phyloP scores from a whole-genome alignment of 2,888 invertebrate species.

The Philaethria dido region DNA sequence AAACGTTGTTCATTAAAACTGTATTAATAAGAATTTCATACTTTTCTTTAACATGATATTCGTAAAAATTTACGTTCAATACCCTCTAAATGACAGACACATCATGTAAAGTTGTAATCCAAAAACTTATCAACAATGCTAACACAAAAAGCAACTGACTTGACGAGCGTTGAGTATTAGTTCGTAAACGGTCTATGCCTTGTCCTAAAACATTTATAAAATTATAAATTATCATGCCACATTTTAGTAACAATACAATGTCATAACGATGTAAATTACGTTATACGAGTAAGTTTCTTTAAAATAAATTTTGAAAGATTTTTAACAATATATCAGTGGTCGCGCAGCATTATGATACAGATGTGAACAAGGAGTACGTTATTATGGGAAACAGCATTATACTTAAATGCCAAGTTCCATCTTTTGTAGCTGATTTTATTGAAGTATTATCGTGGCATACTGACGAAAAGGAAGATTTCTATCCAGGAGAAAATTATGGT shows the following conservation, averaged over 20 bases:
- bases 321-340: conserved; percentile 83
- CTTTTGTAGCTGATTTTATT: conserved; percentile 94
- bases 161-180: conserved; percentile 14
- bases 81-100: not conserved
- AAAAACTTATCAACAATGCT: not conserved
- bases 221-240: not conserved
- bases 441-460: conserved; percentile 92
- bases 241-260: not conserved
- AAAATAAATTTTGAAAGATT: too few species aligned
- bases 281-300: too few species aligned
- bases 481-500: conserved; percentile 86
- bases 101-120: not conserved
- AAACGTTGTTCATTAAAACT: too few species aligned
- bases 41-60: not conserved
- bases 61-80: not conserved
- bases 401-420: conserved; percentile 92
- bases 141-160: not conserved
- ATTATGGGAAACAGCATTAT: conserved; percentile 92
- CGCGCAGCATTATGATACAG: conserved; percentile 91
- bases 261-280: not conserved
- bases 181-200: conserved; percentile 19
- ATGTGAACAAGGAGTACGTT: conserved; percentile 93
- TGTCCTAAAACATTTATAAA: not conserved
- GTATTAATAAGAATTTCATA: too few species aligned
- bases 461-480: conserved; percentile 88